Evolutionary conservation across 2,113 vertebrate species (phyloP).

Genomic region (Myanophis thanlyinensis): DNA sequence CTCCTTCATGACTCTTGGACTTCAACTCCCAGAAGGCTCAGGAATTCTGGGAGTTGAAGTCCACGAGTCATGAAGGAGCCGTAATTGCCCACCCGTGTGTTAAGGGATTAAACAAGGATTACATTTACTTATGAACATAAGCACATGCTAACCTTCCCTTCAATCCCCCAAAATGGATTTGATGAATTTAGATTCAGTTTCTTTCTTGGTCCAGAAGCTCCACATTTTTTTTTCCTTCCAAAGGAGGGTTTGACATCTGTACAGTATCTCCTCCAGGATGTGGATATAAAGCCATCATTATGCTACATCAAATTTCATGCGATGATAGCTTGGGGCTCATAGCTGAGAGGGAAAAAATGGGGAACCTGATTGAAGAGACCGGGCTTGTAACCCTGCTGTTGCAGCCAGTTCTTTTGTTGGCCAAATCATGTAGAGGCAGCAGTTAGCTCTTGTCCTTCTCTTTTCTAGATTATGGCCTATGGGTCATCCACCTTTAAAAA

Average conservation of each 20-base stretch:
- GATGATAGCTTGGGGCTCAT: not conserved
- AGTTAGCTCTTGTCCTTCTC: not conserved
- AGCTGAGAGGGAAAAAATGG: not conserved
- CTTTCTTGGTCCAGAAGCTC: slow-evolving; percentile 26
- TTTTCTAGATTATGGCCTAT: not conserved
- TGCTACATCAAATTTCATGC: not conserved
- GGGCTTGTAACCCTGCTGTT: not conserved
- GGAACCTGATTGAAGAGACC: not conserved
- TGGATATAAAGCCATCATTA: not conserved
- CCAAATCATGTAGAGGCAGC: not conserved
- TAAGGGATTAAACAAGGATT: slow-evolving; percentile 30
- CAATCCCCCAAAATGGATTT: not conserved
- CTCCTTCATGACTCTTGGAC: too few relatives aligned
- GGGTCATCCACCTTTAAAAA: not conserved
- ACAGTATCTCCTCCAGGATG: not conserved
- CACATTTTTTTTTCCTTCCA: not conserved
- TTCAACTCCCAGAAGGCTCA: too few relatives aligned
- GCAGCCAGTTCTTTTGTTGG: not conserved
- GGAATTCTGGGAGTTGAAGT: too few relatives aligned
- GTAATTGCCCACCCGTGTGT: too few relatives aligned
- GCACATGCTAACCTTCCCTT: not conserved
- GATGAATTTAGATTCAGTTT: slow-evolving; percentile 37
- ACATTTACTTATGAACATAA: not conserved
- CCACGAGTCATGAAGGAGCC: too few relatives aligned
- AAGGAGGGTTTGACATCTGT: not conserved